These are phyloP conservation scores for Drosophila funebris DNA, from an alignment of 1,140 invertebrate genomes.

Conservation along the genomic window DNA sequence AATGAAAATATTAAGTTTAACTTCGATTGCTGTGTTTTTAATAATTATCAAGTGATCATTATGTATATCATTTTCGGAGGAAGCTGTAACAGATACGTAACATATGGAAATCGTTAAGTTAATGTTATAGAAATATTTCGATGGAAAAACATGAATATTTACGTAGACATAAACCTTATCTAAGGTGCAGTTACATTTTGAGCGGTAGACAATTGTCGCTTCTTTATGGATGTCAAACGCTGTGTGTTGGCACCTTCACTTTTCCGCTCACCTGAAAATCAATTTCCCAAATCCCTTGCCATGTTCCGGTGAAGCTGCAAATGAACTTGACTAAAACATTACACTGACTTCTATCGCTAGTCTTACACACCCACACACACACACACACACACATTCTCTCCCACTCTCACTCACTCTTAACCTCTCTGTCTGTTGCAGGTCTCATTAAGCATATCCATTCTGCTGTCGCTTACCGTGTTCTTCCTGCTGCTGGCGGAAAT, in stretches of 20 bases:
- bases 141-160: conserved; percentile 32
- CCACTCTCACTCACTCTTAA: not conserved
- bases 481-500: conserved; percentile 99
- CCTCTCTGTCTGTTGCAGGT: conserved; percentile 86
- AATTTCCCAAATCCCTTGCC: conserved; percentile 55
- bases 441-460: conserved; percentile 98
- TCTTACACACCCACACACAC: too few relatives aligned
- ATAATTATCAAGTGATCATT: not conserved
- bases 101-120: conserved; percentile 9
- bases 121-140: conserved; percentile 9
- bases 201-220: conserved; percentile 56
- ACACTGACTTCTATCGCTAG: conserved; percentile 8
- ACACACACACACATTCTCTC: too few relatives aligned
- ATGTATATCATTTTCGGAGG: too few relatives aligned
- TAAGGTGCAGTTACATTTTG: conserved; percentile 35
- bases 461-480: conserved; percentile 99
- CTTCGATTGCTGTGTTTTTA: not conserved
- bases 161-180: conserved; percentile 51
- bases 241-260: conserved; percentile 24
- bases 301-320: conserved; percentile 40
- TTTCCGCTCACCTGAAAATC: conserved; percentile 65
- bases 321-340: conserved; percentile 51
- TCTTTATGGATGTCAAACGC: conserved; percentile 42
- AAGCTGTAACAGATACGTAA: not conserved
- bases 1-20: not conserved